phyloP scores from a whole-genome alignment of 1,140 invertebrate species.

The Macrobrachium rosenbergii region DNA sequence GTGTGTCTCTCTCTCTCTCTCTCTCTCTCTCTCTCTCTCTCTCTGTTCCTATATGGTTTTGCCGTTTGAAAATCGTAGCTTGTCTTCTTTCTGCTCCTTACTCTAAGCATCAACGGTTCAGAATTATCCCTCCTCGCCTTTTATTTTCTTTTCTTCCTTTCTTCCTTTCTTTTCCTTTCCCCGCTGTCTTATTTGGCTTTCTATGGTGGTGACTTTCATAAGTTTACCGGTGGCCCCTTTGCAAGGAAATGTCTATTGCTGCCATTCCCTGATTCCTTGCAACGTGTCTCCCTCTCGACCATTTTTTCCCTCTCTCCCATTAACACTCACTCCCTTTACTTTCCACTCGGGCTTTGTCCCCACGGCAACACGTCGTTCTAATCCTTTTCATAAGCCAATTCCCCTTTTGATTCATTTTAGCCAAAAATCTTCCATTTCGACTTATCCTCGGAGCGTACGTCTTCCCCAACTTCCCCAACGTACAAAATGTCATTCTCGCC shows the following conservation, averaged over 20 bases:
- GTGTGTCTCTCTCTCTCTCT: not conserved
- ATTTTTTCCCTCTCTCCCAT: not conserved
- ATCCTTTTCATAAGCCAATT: not conserved
- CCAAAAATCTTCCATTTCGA: too few relatives aligned
- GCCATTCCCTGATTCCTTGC: too few relatives aligned
- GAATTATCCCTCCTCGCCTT: too few relatives aligned
- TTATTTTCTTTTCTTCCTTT: not conserved
- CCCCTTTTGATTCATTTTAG: too few relatives aligned
- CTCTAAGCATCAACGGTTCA: too few relatives aligned
- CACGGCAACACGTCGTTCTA: not conserved
- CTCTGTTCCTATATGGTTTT: too few relatives aligned
- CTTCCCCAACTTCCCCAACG: too few relatives aligned
- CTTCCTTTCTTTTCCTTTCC: not conserved
- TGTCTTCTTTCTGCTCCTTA: not conserved
- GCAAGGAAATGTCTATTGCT: not conserved
- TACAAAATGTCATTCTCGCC: not conserved
- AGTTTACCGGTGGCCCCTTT: not conserved
- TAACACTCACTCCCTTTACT: constrained; percentile 13
- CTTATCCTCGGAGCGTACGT: not conserved
- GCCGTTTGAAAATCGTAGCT: too few relatives aligned
- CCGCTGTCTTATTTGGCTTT: not conserved
- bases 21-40: not conserved
- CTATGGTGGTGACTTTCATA: not conserved
- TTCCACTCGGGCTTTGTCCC: not conserved
- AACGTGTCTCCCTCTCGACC: not conserved